Conservation (phyloP, 2,797 vertebrate species). For the Carapus acus region DNA sequence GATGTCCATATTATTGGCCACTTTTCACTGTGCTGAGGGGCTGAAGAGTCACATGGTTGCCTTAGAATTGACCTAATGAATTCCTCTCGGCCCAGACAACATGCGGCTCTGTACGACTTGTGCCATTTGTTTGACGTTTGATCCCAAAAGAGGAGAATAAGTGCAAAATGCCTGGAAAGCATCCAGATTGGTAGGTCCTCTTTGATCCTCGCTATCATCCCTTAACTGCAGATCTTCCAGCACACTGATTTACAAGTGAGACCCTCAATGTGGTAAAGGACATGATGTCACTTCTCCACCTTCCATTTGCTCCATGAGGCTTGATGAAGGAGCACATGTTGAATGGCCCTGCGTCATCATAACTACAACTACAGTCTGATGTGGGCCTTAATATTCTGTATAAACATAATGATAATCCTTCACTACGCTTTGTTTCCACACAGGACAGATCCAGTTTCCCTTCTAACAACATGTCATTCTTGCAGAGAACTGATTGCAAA, state of each 20-base stretch:
- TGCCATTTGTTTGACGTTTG: constrained; percentile 64
- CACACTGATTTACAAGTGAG: constrained; percentile 29
- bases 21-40: constrained; percentile 24
- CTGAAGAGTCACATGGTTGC: constrained; percentile 62
- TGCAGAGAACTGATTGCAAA: constrained; percentile 30
- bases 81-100: constrained; percentile 49
- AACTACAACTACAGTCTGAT: too few species aligned
- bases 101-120: constrained; percentile 50
- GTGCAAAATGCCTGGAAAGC: constrained; percentile 52
- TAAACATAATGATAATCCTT: too few species aligned
- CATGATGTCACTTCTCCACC: constrained; percentile 19
- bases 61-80: constrained; percentile 71
- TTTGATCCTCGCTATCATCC: constrained; percentile 43
- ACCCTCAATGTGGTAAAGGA: constrained; percentile 26
- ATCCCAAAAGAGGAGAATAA: constrained; percentile 59
- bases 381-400: too few species aligned
- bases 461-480: constrained; percentile 34
- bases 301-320: constrained; percentile 10
- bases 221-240: constrained; percentile 31
- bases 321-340: constrained; percentile 18
- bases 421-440: too few species aligned
- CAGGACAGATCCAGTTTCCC: constrained; percentile 41
- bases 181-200: constrained; percentile 51
- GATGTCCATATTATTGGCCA: constrained; percentile 49
- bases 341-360: constrained; percentile 35